phyloP scores from a whole-genome alignment of 2,888 invertebrate genomes.

The Cotesia congregata region DNA sequence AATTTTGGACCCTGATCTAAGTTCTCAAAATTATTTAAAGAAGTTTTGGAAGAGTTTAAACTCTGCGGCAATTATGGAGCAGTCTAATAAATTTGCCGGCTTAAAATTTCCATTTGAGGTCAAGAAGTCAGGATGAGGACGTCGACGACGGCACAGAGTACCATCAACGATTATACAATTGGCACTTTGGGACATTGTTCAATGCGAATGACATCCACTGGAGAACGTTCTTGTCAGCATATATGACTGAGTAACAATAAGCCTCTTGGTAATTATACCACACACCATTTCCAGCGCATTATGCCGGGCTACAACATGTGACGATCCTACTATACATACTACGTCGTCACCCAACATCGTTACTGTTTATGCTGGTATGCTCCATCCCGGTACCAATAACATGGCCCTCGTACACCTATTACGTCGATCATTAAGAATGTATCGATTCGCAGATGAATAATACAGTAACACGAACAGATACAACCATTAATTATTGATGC shows the following conservation, averaged over 20 bases:
- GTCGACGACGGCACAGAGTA: conserved; percentile 25
- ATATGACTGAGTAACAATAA: conserved; percentile 39
- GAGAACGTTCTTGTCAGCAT: conserved; percentile 36
- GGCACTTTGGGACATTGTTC: conserved; percentile 38
- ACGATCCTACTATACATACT: conserved; percentile 30
- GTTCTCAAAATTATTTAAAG: too few species aligned
- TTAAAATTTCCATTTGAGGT: not conserved
- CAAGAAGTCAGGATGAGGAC: not conserved
- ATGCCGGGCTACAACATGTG: conserved; percentile 32
- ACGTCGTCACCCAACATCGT: too few species aligned
- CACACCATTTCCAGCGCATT: conserved; percentile 36
- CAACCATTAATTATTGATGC: not conserved
- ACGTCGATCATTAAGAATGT: conserved; percentile 33
- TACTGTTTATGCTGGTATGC: too few species aligned
- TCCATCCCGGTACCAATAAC: too few species aligned
- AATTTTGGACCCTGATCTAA: too few species aligned
- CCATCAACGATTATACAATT: conserved; percentile 38
- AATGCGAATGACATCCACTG: conserved; percentile 31
- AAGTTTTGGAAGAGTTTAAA: too few species aligned
- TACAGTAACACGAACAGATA: not conserved
- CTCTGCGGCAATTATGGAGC: not conserved
- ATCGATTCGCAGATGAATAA: conserved; percentile 40
- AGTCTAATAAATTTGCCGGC: not conserved
- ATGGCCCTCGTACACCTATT: too few species aligned
- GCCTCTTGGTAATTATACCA: conserved; percentile 35